A percentile compares a stretch with the other conserved stretches of the same genome.
Evolutionary conservation across 2,888 invertebrate genomes (phyloP).

Genomic region (Agrotis puta): DNA sequence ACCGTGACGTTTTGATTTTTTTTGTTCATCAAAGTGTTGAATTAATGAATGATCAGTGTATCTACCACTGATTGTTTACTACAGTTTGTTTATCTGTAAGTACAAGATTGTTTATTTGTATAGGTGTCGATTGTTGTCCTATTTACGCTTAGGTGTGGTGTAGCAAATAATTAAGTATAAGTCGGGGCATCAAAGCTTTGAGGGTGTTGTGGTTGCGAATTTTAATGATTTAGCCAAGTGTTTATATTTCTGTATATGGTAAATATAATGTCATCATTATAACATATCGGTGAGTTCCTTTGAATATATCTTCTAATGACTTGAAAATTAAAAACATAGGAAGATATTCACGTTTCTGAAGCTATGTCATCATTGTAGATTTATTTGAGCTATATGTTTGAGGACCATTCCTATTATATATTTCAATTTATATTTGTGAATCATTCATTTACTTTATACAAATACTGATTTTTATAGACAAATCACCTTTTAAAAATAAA

Average conservation of each 20-base stretch:
- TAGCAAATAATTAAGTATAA: conserved; percentile 1
- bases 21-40: not conserved
- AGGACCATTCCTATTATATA: not conserved
- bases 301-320: too few species aligned
- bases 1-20: not conserved
- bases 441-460: too few species aligned
- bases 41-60: not conserved
- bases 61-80: conserved; percentile 12
- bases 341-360: not conserved
- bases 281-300: too few species aligned
- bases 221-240: not conserved
- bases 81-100: conserved; percentile 33
- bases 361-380: not conserved
- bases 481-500: too few species aligned
- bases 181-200: not conserved
- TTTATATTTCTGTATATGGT: not conserved
- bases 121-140: not conserved
- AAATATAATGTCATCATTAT: not conserved
- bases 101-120: conserved; percentile 9
- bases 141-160: not conserved
- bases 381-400: not conserved
- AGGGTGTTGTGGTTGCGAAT: not conserved
- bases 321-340: not conserved
- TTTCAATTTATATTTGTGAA: not conserved
- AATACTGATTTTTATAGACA: too few species aligned